These are phyloP conservation scores for Rhincodon typus DNA, from an alignment of 2,797 vertebrate species.

Conservation along the genomic window DNA sequence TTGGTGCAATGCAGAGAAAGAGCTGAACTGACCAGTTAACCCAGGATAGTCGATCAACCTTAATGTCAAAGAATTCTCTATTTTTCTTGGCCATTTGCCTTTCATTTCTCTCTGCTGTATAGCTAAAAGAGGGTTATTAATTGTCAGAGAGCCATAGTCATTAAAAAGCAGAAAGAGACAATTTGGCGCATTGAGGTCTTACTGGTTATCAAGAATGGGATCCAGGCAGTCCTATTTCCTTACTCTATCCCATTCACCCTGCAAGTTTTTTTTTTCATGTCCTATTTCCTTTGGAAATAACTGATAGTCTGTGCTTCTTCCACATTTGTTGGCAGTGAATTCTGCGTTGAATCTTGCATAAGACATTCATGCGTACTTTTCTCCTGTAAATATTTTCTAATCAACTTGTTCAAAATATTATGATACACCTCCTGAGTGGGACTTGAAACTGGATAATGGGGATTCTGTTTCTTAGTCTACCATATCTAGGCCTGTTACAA, in stretches of 20 bases:
- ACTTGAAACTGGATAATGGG: too few species aligned
- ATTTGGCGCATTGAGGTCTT: too few species aligned
- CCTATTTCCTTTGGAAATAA: background rate
- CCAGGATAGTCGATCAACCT: background rate
- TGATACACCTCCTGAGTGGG: too few species aligned
- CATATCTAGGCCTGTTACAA: too few species aligned
- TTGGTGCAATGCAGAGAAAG: background rate
- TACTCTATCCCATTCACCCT: background rate
- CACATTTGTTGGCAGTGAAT: background rate
- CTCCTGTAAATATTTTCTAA: too few species aligned
- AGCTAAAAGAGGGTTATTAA: background rate
- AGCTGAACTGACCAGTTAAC: background rate
- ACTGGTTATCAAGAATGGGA: too few species aligned
- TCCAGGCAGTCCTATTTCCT: too few species aligned
- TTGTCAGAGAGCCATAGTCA: background rate
- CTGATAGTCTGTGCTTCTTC: background rate
- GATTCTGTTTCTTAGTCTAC: too few species aligned
- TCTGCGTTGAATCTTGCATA: background rate
- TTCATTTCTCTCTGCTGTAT: background rate
- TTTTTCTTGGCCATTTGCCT: background rate
- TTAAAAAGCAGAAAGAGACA: too few species aligned
- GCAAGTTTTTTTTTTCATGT: background rate
- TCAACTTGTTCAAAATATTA: too few species aligned
- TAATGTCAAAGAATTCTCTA: background rate
- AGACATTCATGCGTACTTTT: background rate